A percentile compares a stretch with the other conserved stretches of the same genome.
These are phyloP conservation scores for Napeogenes sylphis DNA, from an alignment of 2,888 invertebrate genomes.

Conservation along the genomic window DNA sequence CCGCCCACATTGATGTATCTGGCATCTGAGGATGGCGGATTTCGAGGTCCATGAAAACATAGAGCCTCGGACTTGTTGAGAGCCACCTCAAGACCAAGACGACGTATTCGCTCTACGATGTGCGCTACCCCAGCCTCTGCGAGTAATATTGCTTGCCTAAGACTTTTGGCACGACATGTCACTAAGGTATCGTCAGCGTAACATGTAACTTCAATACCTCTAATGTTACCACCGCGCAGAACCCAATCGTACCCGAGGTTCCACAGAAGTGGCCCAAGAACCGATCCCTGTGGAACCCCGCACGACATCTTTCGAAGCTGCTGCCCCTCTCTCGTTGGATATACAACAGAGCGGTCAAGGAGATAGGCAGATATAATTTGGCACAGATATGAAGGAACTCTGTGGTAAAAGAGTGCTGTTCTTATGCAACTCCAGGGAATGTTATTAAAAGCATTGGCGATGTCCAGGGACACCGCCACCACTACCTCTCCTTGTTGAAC, in stretches of 20 bases:
- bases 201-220: neutral
- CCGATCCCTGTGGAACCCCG: too few relatives aligned
- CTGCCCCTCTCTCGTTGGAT: too few relatives aligned
- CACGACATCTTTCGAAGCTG: too few relatives aligned
- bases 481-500: slow-evolving; percentile 22
- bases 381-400: slow-evolving; percentile 28
- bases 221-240: too few relatives aligned
- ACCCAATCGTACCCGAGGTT: too few relatives aligned
- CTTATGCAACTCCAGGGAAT: slow-evolving; percentile 32
- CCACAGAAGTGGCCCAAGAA: too few relatives aligned
- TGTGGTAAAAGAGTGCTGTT: slow-evolving; percentile 29
- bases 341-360: too few relatives aligned
- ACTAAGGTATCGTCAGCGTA: slow-evolving; percentile 2
- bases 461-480: slow-evolving; percentile 31
- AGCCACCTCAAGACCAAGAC: slow-evolving; percentile 7
- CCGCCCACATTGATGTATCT: slow-evolving; percentile 13
- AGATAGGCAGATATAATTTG: too few relatives aligned
- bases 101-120: neutral
- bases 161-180: neutral
- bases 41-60: slow-evolving; percentile 21
- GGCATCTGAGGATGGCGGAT: slow-evolving; percentile 10
- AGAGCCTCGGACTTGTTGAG: slow-evolving; percentile 9
- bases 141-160: neutral
- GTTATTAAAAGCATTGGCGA: slow-evolving; percentile 34
- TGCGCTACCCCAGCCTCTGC: neutral